Percentiles rank a stretch among this genome's conserved stretches.
phyloP scores from a whole-genome alignment of 2,888 invertebrate genomes.

The Netelia virgata region DNA sequence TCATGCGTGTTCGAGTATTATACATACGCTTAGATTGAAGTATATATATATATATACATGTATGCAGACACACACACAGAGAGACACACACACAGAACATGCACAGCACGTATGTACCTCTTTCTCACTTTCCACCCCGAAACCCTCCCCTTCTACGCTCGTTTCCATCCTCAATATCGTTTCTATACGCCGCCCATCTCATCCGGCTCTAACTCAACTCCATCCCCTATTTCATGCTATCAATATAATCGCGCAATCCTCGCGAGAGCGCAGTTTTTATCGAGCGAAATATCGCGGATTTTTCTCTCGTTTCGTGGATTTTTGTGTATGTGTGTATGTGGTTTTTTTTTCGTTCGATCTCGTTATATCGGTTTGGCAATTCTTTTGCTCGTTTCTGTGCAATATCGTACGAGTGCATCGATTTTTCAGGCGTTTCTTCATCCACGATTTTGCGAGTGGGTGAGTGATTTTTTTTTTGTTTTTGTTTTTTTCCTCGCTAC shows the following conservation, averaged over 20 bases:
- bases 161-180: constrained; percentile 13
- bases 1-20: constrained; percentile 44
- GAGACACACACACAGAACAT: too few species aligned
- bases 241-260: constrained; percentile 70
- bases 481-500: constrained; percentile 40
- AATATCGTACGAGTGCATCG: constrained; percentile 23
- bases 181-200: constrained; percentile 28
- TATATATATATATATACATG: not conserved
- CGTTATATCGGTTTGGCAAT: constrained; percentile 28
- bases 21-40: not conserved
- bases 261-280: constrained; percentile 72
- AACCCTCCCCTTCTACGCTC: not conserved
- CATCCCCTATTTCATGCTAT: constrained; percentile 74
- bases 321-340: too few species aligned
- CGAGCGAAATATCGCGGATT: constrained; percentile 77
- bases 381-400: constrained; percentile 36
- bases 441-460: constrained; percentile 13
- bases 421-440: constrained; percentile 35
- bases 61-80: not conserved
- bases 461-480: constrained; percentile 21
- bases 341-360: constrained; percentile 22
- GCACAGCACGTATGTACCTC: not conserved
- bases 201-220: constrained; percentile 54
- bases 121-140: constrained; percentile 30
- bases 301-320: constrained; percentile 44